A percentile compares a stretch with the other conserved stretches of the same genome.
Evolutionary conservation across 2,888 invertebrate species (phyloP).

Genomic region (Allolobophora icterica): DNA sequence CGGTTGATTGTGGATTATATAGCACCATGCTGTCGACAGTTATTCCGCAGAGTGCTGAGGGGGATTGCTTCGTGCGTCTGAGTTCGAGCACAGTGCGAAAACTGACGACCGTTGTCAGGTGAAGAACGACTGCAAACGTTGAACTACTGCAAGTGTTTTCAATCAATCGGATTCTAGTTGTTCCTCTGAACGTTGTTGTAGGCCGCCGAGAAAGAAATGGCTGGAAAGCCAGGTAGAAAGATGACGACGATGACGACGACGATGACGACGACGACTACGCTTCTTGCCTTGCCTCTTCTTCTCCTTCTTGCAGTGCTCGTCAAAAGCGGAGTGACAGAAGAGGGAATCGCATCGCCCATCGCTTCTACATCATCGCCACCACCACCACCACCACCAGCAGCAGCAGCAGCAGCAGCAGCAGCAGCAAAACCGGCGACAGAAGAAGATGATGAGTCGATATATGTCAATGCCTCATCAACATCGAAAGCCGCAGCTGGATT

Average conservation of each 20-base stretch:
- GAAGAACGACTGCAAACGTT: neutral
- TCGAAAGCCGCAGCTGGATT: neutral
- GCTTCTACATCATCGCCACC: neutral
- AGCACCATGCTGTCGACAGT: neutral
- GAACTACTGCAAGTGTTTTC: neutral
- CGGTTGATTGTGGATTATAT: neutral
- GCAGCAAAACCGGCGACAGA: neutral
- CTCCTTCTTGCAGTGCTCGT: neutral
- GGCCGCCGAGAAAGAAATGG: neutral
- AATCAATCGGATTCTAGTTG: neutral
- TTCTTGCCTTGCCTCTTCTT: neutral
- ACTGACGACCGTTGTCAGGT: neutral
- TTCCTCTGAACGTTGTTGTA: neutral
- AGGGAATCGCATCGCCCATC: neutral
- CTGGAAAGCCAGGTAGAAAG: neutral
- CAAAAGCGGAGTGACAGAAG: neutral
- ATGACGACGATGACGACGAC: neutral
- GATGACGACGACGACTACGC: too few relatives aligned
- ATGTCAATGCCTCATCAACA: constrained; percentile 1
- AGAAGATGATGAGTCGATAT: neutral
- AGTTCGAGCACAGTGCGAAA: neutral
- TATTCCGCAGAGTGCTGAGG: neutral
- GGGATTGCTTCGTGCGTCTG: neutral
- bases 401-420: neutral
- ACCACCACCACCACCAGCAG: neutral